Evolutionary conservation across 1,140 invertebrate genomes (phyloP), one percentile per base, ranked within the genome.

Genomic region (Eurosta solidaginis): DNA sequence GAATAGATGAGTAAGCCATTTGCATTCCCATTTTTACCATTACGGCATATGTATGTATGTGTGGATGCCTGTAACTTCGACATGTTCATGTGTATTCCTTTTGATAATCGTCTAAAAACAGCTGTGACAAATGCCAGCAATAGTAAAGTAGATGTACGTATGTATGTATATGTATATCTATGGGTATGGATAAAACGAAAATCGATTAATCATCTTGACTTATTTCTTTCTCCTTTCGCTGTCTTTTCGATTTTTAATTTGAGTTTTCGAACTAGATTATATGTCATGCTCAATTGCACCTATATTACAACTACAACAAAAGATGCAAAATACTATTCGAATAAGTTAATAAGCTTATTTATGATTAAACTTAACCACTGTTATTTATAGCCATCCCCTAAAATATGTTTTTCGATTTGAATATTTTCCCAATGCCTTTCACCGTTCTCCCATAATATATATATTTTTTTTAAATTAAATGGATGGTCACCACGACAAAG

Each of bases 191-290:
- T 45, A 52, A 76, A 50, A 76, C 33, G 33, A 29, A 63, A 77
- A 63, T 17, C 84, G 84, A 85, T 85, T 85, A 85, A 85, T 85
- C 84, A 85, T 85, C 81, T 85, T 85, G 84, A 85, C 84, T 84
- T 84, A 84, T 85, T 83, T 82, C 83, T 85, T 85, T 81, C 84
- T 84, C 83, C 83, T 85, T 82, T 85, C 9, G 59, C 59, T 42
- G 59, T 7, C 29, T 68, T 68, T 68, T 36, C 27, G 54, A 59
- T 59, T 59, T 68, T 2, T 68, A 59, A 33, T 29, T 59, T 5
- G 17, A 29, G 12, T 17, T 29, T 29, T 59, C 83, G 82, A 84
- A 83, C 85, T 83, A 85, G 85, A 85, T 85, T 85, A 85, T 85
- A 85, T 82, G 85, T 85, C 82, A 83, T 84, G 83, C 82, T 74